These are phyloP conservation scores for Malthinus flaveolus DNA, from an alignment of 2,888 invertebrate genomes.

Conservation along the genomic window DNA sequence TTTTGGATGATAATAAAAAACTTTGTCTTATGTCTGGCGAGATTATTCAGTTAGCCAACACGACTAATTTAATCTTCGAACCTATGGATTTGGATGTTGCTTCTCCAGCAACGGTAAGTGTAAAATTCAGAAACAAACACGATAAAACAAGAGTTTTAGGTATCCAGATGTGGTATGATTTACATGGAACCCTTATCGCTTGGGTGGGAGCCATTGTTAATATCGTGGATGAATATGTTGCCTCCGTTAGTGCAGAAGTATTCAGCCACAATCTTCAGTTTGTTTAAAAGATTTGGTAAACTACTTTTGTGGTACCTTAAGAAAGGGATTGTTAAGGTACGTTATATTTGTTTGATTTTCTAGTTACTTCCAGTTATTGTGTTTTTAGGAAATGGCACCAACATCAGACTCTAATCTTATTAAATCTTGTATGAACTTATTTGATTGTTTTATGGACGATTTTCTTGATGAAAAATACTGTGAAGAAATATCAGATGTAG, in stretches of 20 bases:
- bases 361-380: background rate
- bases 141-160: too few species aligned
- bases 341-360: background rate
- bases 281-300: slow-evolving; percentile 82
- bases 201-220: slow-evolving; percentile 80
- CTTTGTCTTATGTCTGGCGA: slow-evolving; percentile 86
- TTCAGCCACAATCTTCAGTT: too few species aligned
- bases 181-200: slow-evolving; percentile 84
- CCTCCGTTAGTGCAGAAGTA: too few species aligned
- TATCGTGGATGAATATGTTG: slow-evolving; percentile 69
- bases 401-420: slow-evolving; percentile 87
- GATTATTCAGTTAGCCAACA: slow-evolving; percentile 77
- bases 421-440: slow-evolving; percentile 78
- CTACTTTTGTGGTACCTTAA: slow-evolving; percentile 77
- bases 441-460: slow-evolving; percentile 87
- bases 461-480: slow-evolving; percentile 77
- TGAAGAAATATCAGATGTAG: slow-evolving; percentile 73
- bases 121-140: background rate
- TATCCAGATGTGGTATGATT: slow-evolving; percentile 86
- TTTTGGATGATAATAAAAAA: slow-evolving; percentile 86
- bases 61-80: slow-evolving; percentile 88
- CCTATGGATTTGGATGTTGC: slow-evolving; percentile 84
- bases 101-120: slow-evolving; percentile 77
- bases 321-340: slow-evolving; percentile 68
- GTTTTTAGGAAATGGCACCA: slow-evolving; percentile 77